phyloP scores from a whole-genome alignment of 2,113 vertebrate species.

The Oreochromis spilurus region DNA sequence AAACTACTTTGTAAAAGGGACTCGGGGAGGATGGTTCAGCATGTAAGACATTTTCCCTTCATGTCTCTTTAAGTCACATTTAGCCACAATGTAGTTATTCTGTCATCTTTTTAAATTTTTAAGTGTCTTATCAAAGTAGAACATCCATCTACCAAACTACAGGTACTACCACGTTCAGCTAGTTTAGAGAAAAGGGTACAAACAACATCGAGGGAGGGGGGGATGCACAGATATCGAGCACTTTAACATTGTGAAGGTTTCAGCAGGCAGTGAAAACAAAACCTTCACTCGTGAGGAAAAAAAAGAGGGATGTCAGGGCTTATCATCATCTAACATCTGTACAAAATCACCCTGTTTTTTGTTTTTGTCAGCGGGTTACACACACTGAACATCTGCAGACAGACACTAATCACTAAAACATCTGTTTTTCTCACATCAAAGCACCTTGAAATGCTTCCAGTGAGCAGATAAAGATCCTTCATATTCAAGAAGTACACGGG shows the following conservation, averaged over 20 bases:
- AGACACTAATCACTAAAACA: slow-evolving; percentile 1
- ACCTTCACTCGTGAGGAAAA: background rate
- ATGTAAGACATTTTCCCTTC: slow-evolving; percentile 58
- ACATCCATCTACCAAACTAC: slow-evolving; percentile 91
- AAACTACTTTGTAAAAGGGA: slow-evolving; percentile 70
- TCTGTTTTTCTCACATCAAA: background rate
- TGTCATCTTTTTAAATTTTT: slow-evolving; percentile 70
- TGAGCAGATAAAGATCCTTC: background rate
- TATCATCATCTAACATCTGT: slow-evolving; percentile 40
- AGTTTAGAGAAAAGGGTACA: slow-evolving; percentile 68
- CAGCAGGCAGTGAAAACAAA: slow-evolving; percentile 57
- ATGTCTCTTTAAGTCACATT: slow-evolving; percentile 88
- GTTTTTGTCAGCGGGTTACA: background rate
- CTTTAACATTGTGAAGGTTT: slow-evolving; percentile 51
- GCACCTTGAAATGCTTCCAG: background rate
- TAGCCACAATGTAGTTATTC: slow-evolving; percentile 77
- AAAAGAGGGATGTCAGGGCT: slow-evolving; percentile 28
- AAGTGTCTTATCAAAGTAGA: slow-evolving; percentile 76
- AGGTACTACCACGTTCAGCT: slow-evolving; percentile 84
- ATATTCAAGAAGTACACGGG: background rate
- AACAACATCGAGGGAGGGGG: slow-evolving; percentile 50
- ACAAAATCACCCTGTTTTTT: slow-evolving; percentile 55
- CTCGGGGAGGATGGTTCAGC: slow-evolving; percentile 30
- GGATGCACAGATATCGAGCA: slow-evolving; percentile 65
- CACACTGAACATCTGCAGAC: slow-evolving; percentile 6